A percentile compares a stretch with the other conserved stretches of the same genome.
These are phyloP conservation scores for Scylla paramamosain DNA, from an alignment of 1,140 invertebrate species.

Conservation along the genomic window DNA sequence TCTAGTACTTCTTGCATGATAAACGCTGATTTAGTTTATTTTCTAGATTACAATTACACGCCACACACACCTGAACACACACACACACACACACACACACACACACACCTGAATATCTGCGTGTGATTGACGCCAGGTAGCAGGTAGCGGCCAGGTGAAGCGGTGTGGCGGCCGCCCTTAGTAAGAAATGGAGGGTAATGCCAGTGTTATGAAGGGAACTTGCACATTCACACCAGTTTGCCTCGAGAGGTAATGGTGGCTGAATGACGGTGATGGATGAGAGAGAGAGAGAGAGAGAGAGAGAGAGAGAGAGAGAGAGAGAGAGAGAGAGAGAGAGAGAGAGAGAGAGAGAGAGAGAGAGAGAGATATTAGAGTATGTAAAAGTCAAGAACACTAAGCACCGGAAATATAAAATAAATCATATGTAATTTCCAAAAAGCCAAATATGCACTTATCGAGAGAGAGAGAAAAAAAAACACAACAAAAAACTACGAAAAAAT, in stretches of 20 bases:
- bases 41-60: too few relatives aligned
- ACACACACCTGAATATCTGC: too few relatives aligned
- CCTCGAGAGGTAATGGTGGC: background rate
- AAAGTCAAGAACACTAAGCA: background rate
- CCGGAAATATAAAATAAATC: too few relatives aligned
- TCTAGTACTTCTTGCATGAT: too few relatives aligned
- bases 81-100: too few relatives aligned
- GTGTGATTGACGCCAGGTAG: too few relatives aligned
- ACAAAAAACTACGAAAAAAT: background rate
- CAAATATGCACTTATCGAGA: background rate
- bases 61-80: too few relatives aligned
- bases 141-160: too few relatives aligned
- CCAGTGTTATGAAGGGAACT: background rate
- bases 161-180: too few relatives aligned
- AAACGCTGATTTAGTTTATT: too few relatives aligned
- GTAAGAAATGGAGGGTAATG: too few relatives aligned
- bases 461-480: background rate
- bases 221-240: background rate
- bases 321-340: conserved; percentile 22
- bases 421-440: too few relatives aligned
- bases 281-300: background rate
- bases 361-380: background rate
- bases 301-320: background rate
- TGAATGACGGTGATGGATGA: background rate
- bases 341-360: conserved; percentile 21